These are phyloP conservation scores for Lasiurus cinereus DNA, from an alignment of 2,113 vertebrate species.

Conservation along the genomic window DNA sequence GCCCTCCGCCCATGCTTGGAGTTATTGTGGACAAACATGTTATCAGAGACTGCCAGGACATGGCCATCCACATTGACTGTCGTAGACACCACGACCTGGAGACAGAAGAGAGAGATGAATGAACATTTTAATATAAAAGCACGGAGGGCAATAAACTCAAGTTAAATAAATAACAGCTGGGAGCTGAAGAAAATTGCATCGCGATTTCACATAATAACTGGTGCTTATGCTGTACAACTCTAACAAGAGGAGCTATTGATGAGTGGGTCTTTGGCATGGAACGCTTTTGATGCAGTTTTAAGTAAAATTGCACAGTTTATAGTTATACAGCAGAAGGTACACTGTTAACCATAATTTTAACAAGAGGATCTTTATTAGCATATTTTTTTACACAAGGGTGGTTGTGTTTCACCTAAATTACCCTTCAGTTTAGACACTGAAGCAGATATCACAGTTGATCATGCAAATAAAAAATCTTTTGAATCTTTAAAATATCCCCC, in stretches of 20 bases:
- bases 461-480: constrained; percentile 87
- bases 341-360: constrained; percentile 90
- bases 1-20: constrained; percentile 96
- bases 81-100: constrained; percentile 97
- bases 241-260: constrained; percentile 91
- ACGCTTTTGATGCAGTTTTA: constrained; percentile 91
- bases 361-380: constrained; percentile 91
- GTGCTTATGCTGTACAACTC: constrained; percentile 88
- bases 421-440: constrained; percentile 85
- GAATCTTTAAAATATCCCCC: constrained; percentile 73
- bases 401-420: constrained; percentile 90
- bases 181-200: constrained; percentile 89
- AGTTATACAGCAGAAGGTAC: constrained; percentile 87
- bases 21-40: constrained; percentile 99
- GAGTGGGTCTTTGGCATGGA: constrained; percentile 88
- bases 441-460: constrained; percentile 88
- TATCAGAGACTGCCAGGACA: constrained; percentile 98
- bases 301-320: constrained; percentile 91
- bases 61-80: constrained; percentile 98
- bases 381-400: constrained; percentile 87
- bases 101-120: constrained; percentile 80
- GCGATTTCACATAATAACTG: constrained; percentile 91
- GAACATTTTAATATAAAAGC: constrained; percentile 83
- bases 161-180: constrained; percentile 92
- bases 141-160: constrained; percentile 85